Conservation (phyloP, 64 coral and sea anemone genomes). For the Porites lutea region DNA sequence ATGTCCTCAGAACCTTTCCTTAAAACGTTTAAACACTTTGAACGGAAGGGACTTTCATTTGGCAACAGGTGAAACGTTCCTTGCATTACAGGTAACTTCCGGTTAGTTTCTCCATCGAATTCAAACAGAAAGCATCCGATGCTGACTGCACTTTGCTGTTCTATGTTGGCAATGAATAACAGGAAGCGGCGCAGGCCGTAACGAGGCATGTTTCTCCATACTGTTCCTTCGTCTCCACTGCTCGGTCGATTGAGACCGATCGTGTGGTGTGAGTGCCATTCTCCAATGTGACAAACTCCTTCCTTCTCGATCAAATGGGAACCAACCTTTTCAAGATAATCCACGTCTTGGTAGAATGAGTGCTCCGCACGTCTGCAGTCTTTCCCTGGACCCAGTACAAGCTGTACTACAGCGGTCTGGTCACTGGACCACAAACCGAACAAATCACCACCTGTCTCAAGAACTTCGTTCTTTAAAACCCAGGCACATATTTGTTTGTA, state of each 20-base stretch:
- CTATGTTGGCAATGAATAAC: slow-evolving; percentile 71
- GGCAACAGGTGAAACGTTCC: slow-evolving; percentile 12
- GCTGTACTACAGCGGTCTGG: slow-evolving; percentile 54
- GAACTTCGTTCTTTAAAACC: slow-evolving; percentile 56
- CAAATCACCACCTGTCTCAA: slow-evolving; percentile 85
- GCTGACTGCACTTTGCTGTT: not conserved
- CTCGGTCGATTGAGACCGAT: slow-evolving; percentile 76
- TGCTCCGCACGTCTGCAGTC: slow-evolving; percentile 36
- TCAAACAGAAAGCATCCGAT: slow-evolving; percentile 59
- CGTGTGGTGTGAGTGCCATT: slow-evolving; percentile 88
- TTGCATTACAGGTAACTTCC: not conserved
- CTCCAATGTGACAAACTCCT: slow-evolving; percentile 84
- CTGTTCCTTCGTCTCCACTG: slow-evolving; percentile 74
- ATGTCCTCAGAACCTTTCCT: not conserved
- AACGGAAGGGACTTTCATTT: slow-evolving; percentile 42
- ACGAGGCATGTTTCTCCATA: slow-evolving; percentile 64
- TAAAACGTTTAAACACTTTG: not conserved
- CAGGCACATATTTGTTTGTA: slow-evolving; percentile 69
- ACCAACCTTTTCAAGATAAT: slow-evolving; percentile 70
- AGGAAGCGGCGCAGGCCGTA: slow-evolving; percentile 74
- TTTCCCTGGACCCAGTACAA: slow-evolving; percentile 71
- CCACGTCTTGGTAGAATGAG: slow-evolving; percentile 82
- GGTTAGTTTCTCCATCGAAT: slow-evolving; percentile 15
- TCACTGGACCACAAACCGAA: slow-evolving; percentile 81
- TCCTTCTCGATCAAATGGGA: slow-evolving; percentile 41